Base-by-base conservation (phyloP, 2,113 vertebrate genomes). In the Condylura cristata region DNA sequence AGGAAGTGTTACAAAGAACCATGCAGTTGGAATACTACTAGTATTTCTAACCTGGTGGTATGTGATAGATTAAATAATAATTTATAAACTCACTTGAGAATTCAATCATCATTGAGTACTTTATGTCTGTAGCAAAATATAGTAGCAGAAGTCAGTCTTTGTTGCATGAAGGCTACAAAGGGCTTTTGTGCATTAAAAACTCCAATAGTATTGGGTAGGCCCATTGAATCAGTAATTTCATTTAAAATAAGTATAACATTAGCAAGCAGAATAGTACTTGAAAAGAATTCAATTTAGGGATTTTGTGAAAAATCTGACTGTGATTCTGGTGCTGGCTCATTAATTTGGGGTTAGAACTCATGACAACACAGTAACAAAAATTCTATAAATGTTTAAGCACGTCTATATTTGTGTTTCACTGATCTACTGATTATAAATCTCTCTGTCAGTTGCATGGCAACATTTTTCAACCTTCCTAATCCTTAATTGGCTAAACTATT, bases 371-470 rank as follows among this genome's bases (percentile, higher is more conserved):
- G 28, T 39, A 87, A 92, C 37, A 92, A 17, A 89, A 76, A 56
- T 63, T 93, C 70, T 93, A 60, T 79, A 79, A 86, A 89, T 89
- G 41, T 94, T 90, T 56, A 94, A 94, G 53, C 24, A 68, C 41
- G 53, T 89, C 74, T 95, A 3, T 86, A 89, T 93, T 93, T 97
- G 26, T 75, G 72, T 92, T 94, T 93, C 60, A 81, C 0, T 76
- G 39, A 92, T 91, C 22, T 80, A 34, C 51, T 92, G 65, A 84
- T 60, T 71, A 51, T 84, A 87, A 94, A 81, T 92, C 44, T 86
- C 86, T 72, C 78, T 90, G 28, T 91, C 61, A 94, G 32, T 86
- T 91, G n/a, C 75, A 94, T 41, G 83, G 71, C 86, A 93, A 71
- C 12, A 18, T 89, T 94, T 92, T 89, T 93, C 51, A 82, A 75